Conservation (phyloP, 2,797 vertebrate genomes). For the Rhynchonycteris naso region DNA sequence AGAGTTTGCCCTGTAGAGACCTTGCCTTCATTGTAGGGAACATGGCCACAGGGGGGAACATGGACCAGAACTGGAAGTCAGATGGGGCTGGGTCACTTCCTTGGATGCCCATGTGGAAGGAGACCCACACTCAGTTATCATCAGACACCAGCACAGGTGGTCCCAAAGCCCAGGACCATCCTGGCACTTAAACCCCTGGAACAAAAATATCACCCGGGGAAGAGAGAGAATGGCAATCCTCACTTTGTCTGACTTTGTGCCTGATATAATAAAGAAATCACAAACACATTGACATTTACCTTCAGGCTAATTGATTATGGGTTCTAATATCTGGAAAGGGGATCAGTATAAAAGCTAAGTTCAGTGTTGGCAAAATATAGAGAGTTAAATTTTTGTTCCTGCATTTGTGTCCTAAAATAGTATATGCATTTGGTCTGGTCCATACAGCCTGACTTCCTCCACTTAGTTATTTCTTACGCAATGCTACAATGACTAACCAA, state of each 20-base stretch:
- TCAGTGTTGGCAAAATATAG: neutral
- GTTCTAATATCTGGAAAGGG: neutral
- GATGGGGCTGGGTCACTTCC: neutral
- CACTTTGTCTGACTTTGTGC: neutral
- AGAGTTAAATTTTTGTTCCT: neutral
- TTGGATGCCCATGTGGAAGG: neutral
- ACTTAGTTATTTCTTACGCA: neutral
- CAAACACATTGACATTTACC: neutral
- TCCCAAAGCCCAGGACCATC: neutral
- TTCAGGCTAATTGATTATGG: neutral
- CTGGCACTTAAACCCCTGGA: neutral
- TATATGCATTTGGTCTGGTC: neutral
- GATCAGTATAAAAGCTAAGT: neutral
- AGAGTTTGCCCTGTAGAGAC: rapidly evolving
- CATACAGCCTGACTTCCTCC: neutral
- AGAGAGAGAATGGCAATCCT: neutral
- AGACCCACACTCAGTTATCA: neutral
- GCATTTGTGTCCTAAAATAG: neutral
- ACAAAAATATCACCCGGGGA: neutral
- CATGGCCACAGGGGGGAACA: neutral
- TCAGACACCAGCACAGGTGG: neutral
- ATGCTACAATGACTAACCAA: neutral
- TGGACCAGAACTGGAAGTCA: neutral
- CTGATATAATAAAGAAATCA: neutral
- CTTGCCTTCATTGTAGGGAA: neutral